Evolutionary conservation across 2,888 invertebrate species (phyloP), one percentile per base, ranked within the genome.

Genomic region (Lathronympha strigana): DNA sequence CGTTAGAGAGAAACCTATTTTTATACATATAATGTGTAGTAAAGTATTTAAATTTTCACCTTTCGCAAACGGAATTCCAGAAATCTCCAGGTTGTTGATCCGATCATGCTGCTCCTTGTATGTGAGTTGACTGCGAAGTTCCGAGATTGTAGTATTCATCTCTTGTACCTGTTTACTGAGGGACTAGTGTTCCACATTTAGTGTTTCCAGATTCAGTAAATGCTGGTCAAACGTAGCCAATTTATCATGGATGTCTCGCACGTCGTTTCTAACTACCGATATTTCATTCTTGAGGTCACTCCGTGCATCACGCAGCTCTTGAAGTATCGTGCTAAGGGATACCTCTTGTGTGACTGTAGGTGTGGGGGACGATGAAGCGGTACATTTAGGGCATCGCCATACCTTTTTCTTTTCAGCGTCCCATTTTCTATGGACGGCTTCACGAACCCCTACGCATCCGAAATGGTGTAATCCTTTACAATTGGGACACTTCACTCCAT

Each of bases 21-120:
- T 40, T 6, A 31, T 47, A 6, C 63, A 60, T 9, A 68, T 45
- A 1, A 28, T 50, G 17, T 60, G 57, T 11, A 68, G 19, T 13
- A 68, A 40, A n/a, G 45, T 17, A 9, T 53, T 50, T 23, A 66
- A 23, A 19, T 68, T 66, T 43, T 68, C 63, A 51, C 53, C 61
- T 40, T 63, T 66, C 23, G 33, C 38, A 23, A 63, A 43, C 13
- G 63, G 68, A 6, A 68, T 25, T 13, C 64, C 68, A 11, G 55
- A 58, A 13, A 66, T 61, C 31, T 66, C 62, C 3, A 68, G 54
- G 19, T 68, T 68, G 2, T 54, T 54, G 4, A 54, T 38, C 4
- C 54, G n/a, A 38, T 54, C 54, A 2, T 31, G 47, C 21, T 58
- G 43, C 17, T 47, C 47, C 45, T 54, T 54, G 0, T 38, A n/a